Conservation (phyloP, 2,113 vertebrate genomes). For the Enhydra lutris region DNA sequence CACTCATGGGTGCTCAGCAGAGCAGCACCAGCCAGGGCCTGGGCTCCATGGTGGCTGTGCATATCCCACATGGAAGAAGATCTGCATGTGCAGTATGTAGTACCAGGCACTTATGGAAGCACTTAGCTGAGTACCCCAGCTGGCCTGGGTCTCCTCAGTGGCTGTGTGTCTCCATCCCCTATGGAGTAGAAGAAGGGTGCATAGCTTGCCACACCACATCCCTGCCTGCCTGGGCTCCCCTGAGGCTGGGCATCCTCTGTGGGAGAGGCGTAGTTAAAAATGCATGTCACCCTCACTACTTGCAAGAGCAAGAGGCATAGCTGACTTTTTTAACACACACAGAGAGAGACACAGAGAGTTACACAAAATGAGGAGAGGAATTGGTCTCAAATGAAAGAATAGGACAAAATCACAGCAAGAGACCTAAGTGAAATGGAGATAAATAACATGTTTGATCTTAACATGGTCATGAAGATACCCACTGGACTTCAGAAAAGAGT, state of each 20-base stretch:
- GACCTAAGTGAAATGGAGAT: too few relatives aligned
- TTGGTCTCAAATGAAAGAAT: too few relatives aligned
- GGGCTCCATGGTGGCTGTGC: not conserved
- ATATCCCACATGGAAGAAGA: too few relatives aligned
- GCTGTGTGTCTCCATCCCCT: not conserved
- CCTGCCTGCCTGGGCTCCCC: not conserved
- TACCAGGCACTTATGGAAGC: not conserved
- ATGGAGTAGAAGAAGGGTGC: not conserved
- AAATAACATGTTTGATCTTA: too few relatives aligned
- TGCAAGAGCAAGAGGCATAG: not conserved
- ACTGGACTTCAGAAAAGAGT: too few relatives aligned
- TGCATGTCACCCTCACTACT: not conserved
- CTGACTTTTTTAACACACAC: not conserved
- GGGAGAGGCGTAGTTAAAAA: not conserved
- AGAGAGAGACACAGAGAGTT: too few relatives aligned
- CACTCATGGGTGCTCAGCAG: not conserved
- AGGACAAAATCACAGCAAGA: too few relatives aligned
- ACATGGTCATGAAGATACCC: too few relatives aligned
- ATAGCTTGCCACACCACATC: not conserved
- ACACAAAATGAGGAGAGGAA: too few relatives aligned
- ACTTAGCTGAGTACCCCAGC: not conserved
- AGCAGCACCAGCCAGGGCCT: not conserved
- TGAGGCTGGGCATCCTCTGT: not conserved
- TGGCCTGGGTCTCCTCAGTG: not conserved
- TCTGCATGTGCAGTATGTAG: too few relatives aligned